phyloP scores from a whole-genome alignment of 2,888 invertebrate species.

The Prosapia bicincta region DNA sequence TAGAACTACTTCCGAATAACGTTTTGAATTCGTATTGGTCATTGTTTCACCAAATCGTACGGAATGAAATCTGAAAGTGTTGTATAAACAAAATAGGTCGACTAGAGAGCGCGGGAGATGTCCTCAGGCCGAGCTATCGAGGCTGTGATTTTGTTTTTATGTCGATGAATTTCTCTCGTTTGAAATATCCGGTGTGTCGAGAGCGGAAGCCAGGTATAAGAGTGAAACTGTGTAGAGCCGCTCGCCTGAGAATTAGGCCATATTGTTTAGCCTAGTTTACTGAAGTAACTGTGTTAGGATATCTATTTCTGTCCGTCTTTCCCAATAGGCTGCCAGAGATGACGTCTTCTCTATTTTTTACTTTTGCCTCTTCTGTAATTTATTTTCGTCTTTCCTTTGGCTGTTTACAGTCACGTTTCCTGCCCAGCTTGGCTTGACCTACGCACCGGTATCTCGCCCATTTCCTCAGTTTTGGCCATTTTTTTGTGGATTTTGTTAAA shows the following conservation, averaged over 20 bases:
- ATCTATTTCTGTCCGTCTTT: neutral
- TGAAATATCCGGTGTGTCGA: conserved; percentile 9
- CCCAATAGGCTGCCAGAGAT: neutral
- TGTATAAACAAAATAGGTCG: too few relatives aligned
- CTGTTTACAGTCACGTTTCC: neutral
- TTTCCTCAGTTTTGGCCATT: too few relatives aligned
- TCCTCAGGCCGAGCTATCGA: too few relatives aligned
- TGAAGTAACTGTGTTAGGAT: neutral
- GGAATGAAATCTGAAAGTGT: too few relatives aligned
- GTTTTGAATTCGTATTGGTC: too few relatives aligned
- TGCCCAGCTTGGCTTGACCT: neutral
- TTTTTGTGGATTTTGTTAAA: too few relatives aligned
- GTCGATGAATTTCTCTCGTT: conserved; percentile 1
- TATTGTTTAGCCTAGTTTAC: neutral
- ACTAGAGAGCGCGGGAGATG: too few relatives aligned
- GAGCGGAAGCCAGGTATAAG: neutral
- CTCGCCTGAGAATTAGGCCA: neutral
- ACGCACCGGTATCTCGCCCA: too few relatives aligned
- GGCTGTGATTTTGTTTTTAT: conserved; percentile 4
- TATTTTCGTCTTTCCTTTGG: neutral
- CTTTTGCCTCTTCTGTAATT: neutral
- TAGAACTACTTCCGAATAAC: too few relatives aligned
- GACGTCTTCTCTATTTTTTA: neutral
- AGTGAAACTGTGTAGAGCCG: neutral
- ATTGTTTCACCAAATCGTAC: too few relatives aligned